A percentile compares a stretch with the other conserved stretches of the same genome.
Evolutionary conservation across 2,888 invertebrate species (phyloP).

Genomic region (Oligia latruncula): DNA sequence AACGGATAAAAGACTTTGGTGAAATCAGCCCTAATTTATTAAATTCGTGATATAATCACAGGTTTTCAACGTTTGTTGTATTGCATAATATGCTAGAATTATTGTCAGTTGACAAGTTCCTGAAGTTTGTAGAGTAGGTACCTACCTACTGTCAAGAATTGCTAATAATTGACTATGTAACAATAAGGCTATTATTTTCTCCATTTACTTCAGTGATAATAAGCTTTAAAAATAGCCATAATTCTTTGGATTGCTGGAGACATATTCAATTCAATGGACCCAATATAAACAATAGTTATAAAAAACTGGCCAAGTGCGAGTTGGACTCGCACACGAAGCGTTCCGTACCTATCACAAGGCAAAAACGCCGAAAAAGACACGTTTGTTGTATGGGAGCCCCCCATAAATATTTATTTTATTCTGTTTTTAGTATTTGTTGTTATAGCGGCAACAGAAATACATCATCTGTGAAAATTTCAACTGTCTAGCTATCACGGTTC

Average conservation of each 20-base stretch:
- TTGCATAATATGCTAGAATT: neutral
- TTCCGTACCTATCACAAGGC: too few relatives aligned
- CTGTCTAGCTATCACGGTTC: too few relatives aligned
- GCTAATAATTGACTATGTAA: neutral
- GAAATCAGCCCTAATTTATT: neutral
- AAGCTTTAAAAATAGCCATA: neutral
- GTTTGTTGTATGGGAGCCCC: too few relatives aligned
- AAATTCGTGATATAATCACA: neutral
- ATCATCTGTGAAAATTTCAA: too few relatives aligned
- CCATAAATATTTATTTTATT: too few relatives aligned
- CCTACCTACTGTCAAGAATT: neutral
- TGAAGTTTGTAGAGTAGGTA: neutral
- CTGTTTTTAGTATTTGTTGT: too few relatives aligned
- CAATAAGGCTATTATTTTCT: slow-evolving; percentile 6
- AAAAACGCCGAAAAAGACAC: too few relatives aligned
- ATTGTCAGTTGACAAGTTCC: neutral
- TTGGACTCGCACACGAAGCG: too few relatives aligned
- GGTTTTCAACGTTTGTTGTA: neutral
- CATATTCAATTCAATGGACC: neutral
- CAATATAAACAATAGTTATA: neutral
- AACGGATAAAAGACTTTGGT: too few relatives aligned
- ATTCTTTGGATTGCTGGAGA: neutral
- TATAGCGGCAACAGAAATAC: too few relatives aligned
- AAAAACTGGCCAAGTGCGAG: neutral
- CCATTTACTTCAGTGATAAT: neutral